These are phyloP conservation scores for Ancistrus triradiatus DNA, from an alignment of 2,113 vertebrate genomes.

Conservation along the genomic window DNA sequence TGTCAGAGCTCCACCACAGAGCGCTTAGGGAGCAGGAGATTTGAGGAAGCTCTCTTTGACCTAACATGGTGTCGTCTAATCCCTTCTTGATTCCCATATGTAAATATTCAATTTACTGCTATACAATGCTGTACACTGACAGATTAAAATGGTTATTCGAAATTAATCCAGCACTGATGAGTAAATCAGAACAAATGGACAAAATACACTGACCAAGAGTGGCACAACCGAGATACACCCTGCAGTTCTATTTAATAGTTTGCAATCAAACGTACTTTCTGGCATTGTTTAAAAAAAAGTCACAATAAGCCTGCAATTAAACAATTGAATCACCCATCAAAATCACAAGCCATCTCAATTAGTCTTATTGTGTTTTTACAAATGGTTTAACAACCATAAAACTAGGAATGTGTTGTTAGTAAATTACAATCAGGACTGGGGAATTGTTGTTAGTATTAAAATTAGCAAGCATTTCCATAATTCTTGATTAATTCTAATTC, in stretches of 20 bases:
- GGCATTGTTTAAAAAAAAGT: background rate
- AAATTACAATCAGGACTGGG: background rate
- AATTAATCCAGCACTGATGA: background rate
- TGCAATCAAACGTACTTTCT: no score
- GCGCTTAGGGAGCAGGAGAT: background rate
- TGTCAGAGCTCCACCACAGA: slow-evolving; percentile 21
- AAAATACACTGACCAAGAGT: no score
- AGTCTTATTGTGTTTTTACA: slow-evolving; percentile 23
- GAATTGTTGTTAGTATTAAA: background rate
- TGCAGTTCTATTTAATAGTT: no score
- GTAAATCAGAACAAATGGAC: no score
- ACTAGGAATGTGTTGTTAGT: background rate
- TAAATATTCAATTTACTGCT: background rate
- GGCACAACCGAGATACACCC: background rate
- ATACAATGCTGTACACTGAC: no score
- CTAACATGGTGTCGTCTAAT: background rate
- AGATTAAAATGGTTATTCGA: background rate
- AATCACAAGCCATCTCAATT: slow-evolving; percentile 21
- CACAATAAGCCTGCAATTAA: background rate
- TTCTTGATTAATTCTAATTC: slow-evolving; percentile 1
- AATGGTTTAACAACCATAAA: background rate
- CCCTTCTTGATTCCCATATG: background rate
- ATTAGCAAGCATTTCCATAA: background rate
- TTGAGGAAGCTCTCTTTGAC: background rate
- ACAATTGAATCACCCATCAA: background rate